Base-by-base conservation (phyloP, 2,797 vertebrate species). In the Sebastes aleutianus region DNA sequence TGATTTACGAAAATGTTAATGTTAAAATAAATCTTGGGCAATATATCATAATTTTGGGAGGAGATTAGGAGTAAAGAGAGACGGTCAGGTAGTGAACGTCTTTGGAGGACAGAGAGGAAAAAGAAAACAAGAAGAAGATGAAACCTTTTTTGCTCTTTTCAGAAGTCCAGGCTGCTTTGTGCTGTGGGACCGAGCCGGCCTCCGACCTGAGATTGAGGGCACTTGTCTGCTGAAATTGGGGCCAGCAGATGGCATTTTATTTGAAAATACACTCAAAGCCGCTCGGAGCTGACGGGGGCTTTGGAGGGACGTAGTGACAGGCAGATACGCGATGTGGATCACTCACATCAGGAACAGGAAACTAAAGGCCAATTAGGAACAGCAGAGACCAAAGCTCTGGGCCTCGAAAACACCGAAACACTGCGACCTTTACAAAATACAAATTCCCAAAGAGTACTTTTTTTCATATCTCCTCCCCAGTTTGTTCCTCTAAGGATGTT, bases 181-280 rank as follows among this genome's bases (percentile, higher is more conserved):
- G 84, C 76, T 10, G 63, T 34, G 80, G 81, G 89, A 91, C 61
- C 63, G 8, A 79, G 62, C 32, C 18, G 22, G 72, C 77, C 90
- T 87, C 89, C 74, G 83, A 82, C 82, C 84, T 89, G 85, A 95
- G 92, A 94, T 91, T 92, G 93, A 90, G 90, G 90, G 91, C 94
- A 91, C 88, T 82, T 89, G 90, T 89, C 78, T 65, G 79, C 82
- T 77, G 89, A 93, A 92, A 94, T 93, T 93, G 93, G 58, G 93
- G 93, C 91, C 91, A 90, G 85, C 85, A 87, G 82, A 91, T 90
- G 85, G 85, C 87, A 87, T 94, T 94, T 93, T 85, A 90, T 90
- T 87, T 83, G 82, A 88, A 85, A 92, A 87, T 58, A 70, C 84
- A 84, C 87, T 88, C 74, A 84, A 79, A 85, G 74, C 88, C 53